Conservation (phyloP, 2,113 vertebrate genomes). For the Strix aluco region DNA sequence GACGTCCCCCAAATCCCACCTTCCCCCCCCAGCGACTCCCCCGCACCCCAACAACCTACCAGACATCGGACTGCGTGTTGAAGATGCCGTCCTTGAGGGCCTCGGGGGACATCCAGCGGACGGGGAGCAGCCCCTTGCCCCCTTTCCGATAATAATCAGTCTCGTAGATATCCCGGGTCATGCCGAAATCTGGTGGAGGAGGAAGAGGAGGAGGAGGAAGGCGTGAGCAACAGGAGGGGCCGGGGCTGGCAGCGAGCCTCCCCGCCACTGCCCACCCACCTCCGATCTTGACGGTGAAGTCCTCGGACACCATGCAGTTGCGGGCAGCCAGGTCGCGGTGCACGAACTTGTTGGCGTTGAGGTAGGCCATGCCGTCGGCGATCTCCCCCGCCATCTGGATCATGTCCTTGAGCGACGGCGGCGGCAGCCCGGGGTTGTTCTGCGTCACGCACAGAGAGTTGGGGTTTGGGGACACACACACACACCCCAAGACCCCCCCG, state of each 20-base stretch:
- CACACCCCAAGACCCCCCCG: rapidly evolving
- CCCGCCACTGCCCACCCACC: neutral
- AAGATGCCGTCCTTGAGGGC: conserved; percentile 84
- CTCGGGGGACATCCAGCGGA: conserved; percentile 84
- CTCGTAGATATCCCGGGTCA: conserved; percentile 84
- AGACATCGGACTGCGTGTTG: conserved; percentile 79
- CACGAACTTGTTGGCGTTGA: conserved; percentile 83
- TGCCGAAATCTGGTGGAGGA: conserved; percentile 75
- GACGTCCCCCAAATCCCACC: neutral
- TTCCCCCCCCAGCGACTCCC: rapidly evolving
- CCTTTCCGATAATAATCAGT: conserved; percentile 84
- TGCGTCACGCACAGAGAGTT: neutral
- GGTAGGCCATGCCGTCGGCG: conserved; percentile 83
- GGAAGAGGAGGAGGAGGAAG: neutral
- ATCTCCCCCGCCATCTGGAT: conserved; percentile 85
- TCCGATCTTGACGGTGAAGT: conserved; percentile 83
- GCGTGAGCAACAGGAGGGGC: rapidly evolving
- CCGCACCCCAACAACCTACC: conserved; percentile 41
- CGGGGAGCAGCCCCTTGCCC: conserved; percentile 79
- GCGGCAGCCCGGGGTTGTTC: conserved; percentile 74
- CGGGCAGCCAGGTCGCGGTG: conserved; percentile 82
- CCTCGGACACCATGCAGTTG: conserved; percentile 86
- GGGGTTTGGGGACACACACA: neutral
- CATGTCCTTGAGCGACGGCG: conserved; percentile 72
- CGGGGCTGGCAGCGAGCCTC: too few species aligned